A percentile compares a stretch with the other conserved stretches of the same genome.
Evolutionary conservation across 2,113 vertebrate genomes (phyloP).

Genomic region (Sisor rabdophorus): DNA sequence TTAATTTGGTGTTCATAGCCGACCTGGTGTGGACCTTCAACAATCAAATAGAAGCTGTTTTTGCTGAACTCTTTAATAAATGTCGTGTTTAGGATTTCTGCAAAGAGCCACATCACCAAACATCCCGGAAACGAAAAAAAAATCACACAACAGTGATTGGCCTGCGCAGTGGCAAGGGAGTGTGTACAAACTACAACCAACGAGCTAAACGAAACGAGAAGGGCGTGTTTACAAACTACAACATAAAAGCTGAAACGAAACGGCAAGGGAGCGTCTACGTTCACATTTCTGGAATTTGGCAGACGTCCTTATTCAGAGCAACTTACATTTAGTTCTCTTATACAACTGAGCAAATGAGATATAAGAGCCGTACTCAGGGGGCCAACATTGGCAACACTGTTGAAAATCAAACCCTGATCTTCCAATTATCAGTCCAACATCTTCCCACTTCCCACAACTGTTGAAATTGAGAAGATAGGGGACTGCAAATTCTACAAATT

Average conservation of each 20-base stretch:
- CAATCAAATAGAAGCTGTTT: conserved; percentile 44
- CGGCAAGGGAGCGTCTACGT: background rate
- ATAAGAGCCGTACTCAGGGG: too few species aligned
- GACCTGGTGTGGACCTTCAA: conserved; percentile 58
- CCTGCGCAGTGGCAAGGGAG: conserved; percentile 53
- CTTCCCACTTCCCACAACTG: too few species aligned
- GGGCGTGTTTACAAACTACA: conserved; percentile 9
- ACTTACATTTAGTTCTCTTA: too few species aligned
- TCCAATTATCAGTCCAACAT: too few species aligned
- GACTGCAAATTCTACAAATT: too few species aligned
- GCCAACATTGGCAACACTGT: too few species aligned
- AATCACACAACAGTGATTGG: conserved; percentile 63
- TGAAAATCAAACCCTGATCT: too few species aligned
- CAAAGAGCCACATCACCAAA: conserved; percentile 76
- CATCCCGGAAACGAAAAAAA: conserved; percentile 68
- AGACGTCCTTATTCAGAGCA: too few species aligned
- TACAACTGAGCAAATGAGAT: too few species aligned
- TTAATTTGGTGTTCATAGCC: conserved; percentile 40
- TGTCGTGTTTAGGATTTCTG: conserved; percentile 63
- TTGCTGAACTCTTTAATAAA: conserved; percentile 53
- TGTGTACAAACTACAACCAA: conserved; percentile 35
- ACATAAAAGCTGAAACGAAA: background rate
- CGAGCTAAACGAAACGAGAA: background rate
- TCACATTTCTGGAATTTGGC: too few species aligned
- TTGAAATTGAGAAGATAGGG: too few species aligned